phyloP scores from a whole-genome alignment of 2,113 vertebrate species.

The Istiophorus platypterus region DNA sequence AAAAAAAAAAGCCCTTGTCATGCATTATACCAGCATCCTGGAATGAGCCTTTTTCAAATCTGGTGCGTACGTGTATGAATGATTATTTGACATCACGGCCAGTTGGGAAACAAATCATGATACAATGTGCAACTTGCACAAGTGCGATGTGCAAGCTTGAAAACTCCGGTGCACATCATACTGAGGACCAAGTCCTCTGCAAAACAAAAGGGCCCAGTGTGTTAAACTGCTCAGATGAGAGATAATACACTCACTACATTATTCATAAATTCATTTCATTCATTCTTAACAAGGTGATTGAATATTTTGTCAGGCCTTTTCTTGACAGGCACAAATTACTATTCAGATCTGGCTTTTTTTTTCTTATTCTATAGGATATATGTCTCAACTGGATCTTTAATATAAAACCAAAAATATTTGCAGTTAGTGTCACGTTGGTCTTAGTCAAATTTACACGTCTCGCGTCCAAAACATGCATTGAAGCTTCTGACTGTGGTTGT shows the following conservation, averaged over 20 bases:
- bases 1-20: not conserved
- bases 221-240: not conserved
- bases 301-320: not conserved
- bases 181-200: not conserved
- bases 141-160: slow-evolving; percentile 10
- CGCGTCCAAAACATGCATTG: not conserved
- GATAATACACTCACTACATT: not conserved
- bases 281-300: not conserved
- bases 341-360: not conserved
- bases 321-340: not conserved
- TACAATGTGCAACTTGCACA: slow-evolving; percentile 5
- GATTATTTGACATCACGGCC: not conserved
- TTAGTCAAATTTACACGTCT: not conserved
- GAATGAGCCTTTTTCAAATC: not conserved
- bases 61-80: not conserved
- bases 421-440: not conserved
- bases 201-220: not conserved
- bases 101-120: not conserved
- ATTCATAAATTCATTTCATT: not conserved
- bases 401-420: not conserved
- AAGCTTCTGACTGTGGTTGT: not conserved
- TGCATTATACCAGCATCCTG: not conserved
- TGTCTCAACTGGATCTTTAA: not conserved
- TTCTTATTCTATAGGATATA: no score
- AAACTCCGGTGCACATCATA: not conserved